Evolutionary conservation across 2,888 invertebrate species (phyloP).

Genomic region (Aphelenchoides bicaudatus): DNA sequence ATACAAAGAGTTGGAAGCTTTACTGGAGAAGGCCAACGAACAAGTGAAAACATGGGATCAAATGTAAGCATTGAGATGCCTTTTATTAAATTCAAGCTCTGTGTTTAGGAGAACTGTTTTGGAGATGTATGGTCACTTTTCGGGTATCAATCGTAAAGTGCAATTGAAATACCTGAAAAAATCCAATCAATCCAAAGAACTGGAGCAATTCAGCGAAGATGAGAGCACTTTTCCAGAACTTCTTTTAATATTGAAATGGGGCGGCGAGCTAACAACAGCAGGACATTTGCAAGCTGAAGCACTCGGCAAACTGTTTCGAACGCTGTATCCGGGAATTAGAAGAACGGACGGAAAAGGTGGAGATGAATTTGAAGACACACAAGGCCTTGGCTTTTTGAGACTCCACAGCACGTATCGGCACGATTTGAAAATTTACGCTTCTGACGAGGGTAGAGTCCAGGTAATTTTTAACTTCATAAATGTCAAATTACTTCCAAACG

Average conservation of each 20-base stretch:
- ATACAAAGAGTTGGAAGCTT: conserved; percentile 20
- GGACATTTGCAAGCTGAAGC: conserved; percentile 66
- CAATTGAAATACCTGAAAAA: conserved; percentile 98
- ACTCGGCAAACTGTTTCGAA: conserved; percentile 87
- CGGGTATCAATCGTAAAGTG: conserved; percentile 98
- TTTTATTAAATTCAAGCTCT: too few species aligned
- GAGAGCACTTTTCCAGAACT: conserved; percentile 67
- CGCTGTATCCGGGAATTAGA: conserved; percentile 80
- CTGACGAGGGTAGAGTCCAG: conserved; percentile 97
- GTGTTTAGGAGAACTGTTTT: conserved; percentile 95
- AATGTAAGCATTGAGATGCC: too few species aligned
- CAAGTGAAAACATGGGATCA: conserved; percentile 77
- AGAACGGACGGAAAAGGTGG: conserved; percentile 55
- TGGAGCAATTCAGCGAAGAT: conserved; percentile 17
- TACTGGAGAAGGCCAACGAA: conserved; percentile 70
- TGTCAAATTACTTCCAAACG: conserved; percentile 48
- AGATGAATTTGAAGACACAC: conserved; percentile 54
- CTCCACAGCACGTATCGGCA: conserved; percentile 97
- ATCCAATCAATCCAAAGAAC: conserved; percentile 49
- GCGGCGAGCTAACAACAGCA: conserved; percentile 95
- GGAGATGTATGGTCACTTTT: conserved; percentile 99
- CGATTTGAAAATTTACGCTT: conserved; percentile 97
- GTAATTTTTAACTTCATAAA: conserved; percentile 99
- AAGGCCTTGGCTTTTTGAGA: conserved; percentile 83
- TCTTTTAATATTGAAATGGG: conserved; percentile 96